phyloP scores from a whole-genome alignment of 2,888 invertebrate genomes.

The Altica lythri region DNA sequence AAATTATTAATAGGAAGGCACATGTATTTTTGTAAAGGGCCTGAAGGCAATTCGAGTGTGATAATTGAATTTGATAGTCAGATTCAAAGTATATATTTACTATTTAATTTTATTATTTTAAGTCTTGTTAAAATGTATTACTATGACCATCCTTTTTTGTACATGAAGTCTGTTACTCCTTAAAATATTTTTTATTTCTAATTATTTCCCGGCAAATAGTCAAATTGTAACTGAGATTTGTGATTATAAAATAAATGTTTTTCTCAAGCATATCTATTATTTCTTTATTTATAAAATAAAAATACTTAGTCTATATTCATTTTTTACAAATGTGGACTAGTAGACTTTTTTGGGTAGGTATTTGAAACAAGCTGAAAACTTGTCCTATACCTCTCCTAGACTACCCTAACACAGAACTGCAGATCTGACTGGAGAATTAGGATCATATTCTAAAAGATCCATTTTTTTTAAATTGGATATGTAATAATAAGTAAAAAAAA shows the following conservation, averaged over 20 bases:
- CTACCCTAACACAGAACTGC: too few species aligned
- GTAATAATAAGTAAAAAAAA: too few species aligned
- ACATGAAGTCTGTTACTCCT: conserved; percentile 31
- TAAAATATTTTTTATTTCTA: conserved; percentile 31
- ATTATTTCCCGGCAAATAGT: conserved; percentile 30
- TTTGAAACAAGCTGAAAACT: too few species aligned
- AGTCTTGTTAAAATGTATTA: conserved; percentile 32
- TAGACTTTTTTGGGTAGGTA: too few species aligned
- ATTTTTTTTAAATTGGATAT: too few species aligned
- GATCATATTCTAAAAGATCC: too few species aligned
- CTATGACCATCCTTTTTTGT: conserved; percentile 27
- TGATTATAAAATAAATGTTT: conserved; percentile 34
- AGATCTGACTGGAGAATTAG: too few species aligned
- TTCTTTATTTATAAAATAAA: not conserved
- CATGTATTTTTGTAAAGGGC: conserved; percentile 59
- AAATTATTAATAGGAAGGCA: conserved; percentile 48
- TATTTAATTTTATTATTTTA: conserved; percentile 35
- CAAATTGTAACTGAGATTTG: conserved; percentile 33
- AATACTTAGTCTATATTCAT: too few species aligned
- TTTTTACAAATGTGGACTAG: too few species aligned
- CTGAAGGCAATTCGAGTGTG: conserved; percentile 54
- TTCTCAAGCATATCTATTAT: conserved; percentile 8
- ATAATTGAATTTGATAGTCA: conserved; percentile 55
- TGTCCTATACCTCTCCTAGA: too few species aligned
- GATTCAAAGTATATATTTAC: conserved; percentile 29